phyloP scores from a whole-genome alignment of 2,113 vertebrate species.

The Onychorhynchus coronatus region DNA sequence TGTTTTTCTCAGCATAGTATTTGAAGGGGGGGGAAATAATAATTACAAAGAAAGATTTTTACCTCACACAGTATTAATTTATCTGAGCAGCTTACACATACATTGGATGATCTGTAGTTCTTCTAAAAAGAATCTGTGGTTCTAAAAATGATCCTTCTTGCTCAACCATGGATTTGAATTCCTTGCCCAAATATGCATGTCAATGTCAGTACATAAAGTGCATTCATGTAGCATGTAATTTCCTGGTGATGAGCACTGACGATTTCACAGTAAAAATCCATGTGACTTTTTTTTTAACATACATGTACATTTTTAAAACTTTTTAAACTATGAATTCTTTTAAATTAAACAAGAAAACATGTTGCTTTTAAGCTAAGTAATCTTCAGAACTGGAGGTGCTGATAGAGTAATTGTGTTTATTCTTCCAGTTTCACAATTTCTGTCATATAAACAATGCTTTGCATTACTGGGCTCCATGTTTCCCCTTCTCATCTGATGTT shows the following conservation, averaged over 20 bases:
- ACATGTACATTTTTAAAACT: neutral
- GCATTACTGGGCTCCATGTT: conserved; percentile 74
- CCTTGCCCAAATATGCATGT: conserved; percentile 53
- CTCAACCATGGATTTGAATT: conserved; percentile 26
- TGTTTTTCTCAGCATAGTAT: neutral
- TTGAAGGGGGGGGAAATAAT: neutral
- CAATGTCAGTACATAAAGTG: neutral
- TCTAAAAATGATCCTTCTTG: conserved; percentile 16
- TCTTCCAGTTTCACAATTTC: conserved; percentile 75
- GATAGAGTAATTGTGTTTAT: conserved; percentile 77
- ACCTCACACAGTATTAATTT: neutral
- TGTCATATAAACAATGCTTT: conserved; percentile 75
- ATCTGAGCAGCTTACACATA: neutral
- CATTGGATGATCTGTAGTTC: neutral
- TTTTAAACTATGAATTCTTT: neutral
- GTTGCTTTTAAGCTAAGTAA: conserved; percentile 60
- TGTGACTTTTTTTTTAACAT: neutral
- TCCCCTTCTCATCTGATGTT: conserved; percentile 78
- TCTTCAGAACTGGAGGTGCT: conserved; percentile 75
- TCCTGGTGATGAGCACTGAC: neutral
- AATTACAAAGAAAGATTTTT: neutral
- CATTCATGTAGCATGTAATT: neutral
- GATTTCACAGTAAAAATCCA: neutral
- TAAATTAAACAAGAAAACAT: neutral
- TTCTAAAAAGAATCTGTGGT: neutral